Evolutionary conservation across 2,888 invertebrate genomes (phyloP).

Genomic region (Xanthorhoe designata): DNA sequence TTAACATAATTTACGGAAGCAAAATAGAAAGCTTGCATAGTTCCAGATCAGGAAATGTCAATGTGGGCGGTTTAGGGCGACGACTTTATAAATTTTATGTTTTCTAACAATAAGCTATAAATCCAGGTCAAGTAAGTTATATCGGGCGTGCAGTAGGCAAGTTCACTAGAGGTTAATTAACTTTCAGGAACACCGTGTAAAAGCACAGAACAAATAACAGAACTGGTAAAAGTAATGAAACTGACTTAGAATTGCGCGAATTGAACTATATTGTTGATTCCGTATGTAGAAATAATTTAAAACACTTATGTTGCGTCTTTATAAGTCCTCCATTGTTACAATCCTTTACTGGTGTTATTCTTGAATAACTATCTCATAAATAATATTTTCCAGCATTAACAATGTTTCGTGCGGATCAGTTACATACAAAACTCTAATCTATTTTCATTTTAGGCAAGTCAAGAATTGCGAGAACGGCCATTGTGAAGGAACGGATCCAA

Average conservation of each 20-base stretch:
- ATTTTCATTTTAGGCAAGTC: slow-evolving; percentile 16
- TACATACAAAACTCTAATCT: neutral
- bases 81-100: slow-evolving; percentile 62
- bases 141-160: slow-evolving; percentile 44
- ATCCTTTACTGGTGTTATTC: too few relatives aligned
- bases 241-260: neutral
- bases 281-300: neutral
- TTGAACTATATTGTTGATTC: neutral
- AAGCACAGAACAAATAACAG: too few relatives aligned
- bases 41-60: slow-evolving; percentile 47
- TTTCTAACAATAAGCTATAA: slow-evolving; percentile 68
- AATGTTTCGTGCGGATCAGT: too few relatives aligned
- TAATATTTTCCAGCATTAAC: too few relatives aligned
- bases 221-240: slow-evolving; percentile 18
- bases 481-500: slow-evolving; percentile 45
- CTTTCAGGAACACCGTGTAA: slow-evolving; percentile 31
- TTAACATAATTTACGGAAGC: slow-evolving; percentile 11
- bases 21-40: slow-evolving; percentile 37
- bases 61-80: slow-evolving; percentile 52
- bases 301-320: too few relatives aligned
- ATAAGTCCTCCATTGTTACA: too few relatives aligned
- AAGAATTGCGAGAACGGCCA: slow-evolving; percentile 28
- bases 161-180: slow-evolving; percentile 52
- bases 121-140: slow-evolving; percentile 56
- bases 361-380: too few relatives aligned